phyloP scores from a whole-genome alignment of 2,888 invertebrate genomes.

The Athripsodes cinereus region DNA sequence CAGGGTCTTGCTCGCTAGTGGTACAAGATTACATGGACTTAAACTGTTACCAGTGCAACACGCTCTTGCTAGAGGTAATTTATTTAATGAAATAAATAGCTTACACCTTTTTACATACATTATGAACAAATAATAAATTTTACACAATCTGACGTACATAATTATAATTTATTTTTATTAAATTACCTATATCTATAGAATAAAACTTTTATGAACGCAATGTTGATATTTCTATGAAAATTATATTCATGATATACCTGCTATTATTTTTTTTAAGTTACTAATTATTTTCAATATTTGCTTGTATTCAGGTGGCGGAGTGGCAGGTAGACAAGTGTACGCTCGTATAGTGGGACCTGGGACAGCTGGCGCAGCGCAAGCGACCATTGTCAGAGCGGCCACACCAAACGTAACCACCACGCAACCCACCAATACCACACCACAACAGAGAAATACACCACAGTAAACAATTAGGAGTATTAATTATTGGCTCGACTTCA shows the following conservation, averaged over 20 bases:
- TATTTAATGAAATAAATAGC: too few relatives aligned
- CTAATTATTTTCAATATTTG: conserved; percentile 4
- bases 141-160: too few relatives aligned
- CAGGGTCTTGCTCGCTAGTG: conserved; percentile 22
- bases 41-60: conserved; percentile 24
- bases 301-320: conserved; percentile 8
- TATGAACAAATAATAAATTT: too few relatives aligned
- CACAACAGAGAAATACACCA: not conserved
- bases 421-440: not conserved
- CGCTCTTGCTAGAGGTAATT: conserved; percentile 15
- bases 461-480: not conserved
- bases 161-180: not conserved
- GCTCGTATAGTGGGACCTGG: conserved; percentile 23
- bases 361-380: not conserved
- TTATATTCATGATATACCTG: too few relatives aligned
- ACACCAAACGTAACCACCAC: not conserved
- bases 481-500: too few relatives aligned
- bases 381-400: not conserved
- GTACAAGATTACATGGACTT: conserved; percentile 23
- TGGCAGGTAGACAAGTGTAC: conserved; percentile 22
- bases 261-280: too few relatives aligned
- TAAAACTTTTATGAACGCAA: not conserved
- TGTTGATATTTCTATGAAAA: too few relatives aligned
- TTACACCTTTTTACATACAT: too few relatives aligned
- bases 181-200: not conserved